A percentile compares a stretch with the other conserved stretches of the same genome.
Conservation (phyloP, 1,140 invertebrate species). For the Tetramorium parvispinum region DNA sequence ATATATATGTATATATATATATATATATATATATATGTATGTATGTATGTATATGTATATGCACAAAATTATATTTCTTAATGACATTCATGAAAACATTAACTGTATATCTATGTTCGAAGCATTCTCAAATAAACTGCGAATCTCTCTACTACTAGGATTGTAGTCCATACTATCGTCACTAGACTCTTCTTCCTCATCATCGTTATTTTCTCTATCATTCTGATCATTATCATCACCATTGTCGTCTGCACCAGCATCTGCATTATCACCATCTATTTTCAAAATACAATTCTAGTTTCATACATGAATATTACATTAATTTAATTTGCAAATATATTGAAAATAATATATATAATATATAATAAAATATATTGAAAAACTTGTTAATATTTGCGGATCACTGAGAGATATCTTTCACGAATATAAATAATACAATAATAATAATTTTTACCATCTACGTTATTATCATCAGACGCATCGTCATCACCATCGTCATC, state of each 20-base stretch:
- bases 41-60: background rate
- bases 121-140: no score
- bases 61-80: conserved; percentile 6
- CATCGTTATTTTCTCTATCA: conserved; percentile 82
- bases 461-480: conserved; percentile 86
- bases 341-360: no score
- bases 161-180: conserved; percentile 71
- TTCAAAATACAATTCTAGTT: conserved; percentile 20
- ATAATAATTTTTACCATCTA: conserved; percentile 82
- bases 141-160: no score
- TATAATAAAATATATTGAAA: conserved; percentile 22
- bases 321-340: conserved; percentile 12
- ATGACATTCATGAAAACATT: conserved; percentile 69
- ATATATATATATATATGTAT: no score
- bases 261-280: conserved; percentile 80
- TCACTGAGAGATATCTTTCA: conserved; percentile 2
- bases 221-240: conserved; percentile 83
- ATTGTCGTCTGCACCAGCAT: conserved; percentile 80
- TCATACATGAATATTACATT: background rate
- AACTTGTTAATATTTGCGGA: background rate
- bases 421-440: conserved; percentile 63
- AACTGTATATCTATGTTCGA: conserved; percentile 58
- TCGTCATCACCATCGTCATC: conserved; percentile 81
- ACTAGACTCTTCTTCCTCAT: conserved; percentile 79
- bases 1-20: no score